Conservation (phyloP, 2,113 vertebrate genomes). For the Carettochelys insculpta region DNA sequence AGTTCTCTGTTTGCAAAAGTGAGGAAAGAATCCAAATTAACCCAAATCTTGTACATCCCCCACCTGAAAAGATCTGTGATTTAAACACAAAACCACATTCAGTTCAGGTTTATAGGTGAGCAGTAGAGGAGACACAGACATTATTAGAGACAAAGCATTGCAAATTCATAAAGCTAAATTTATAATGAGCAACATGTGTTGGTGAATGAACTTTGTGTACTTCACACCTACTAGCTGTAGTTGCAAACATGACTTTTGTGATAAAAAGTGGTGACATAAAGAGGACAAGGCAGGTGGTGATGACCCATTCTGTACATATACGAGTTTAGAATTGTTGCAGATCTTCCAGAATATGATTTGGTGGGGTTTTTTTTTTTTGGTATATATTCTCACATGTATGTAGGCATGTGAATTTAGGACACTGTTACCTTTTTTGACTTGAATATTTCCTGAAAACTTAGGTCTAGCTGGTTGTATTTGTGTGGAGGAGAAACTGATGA, state of each 20-base stretch:
- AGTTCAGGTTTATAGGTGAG: constrained; percentile 54
- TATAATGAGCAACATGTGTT: constrained; percentile 61
- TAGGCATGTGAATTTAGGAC: background rate
- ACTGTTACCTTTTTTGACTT: background rate
- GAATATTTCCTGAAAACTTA: background rate
- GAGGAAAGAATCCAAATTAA: background rate
- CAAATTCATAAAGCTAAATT: constrained; percentile 49
- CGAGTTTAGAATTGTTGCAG: background rate
- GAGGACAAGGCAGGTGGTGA: background rate
- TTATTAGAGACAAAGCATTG: constrained; percentile 46
- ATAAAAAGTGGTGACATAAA: constrained; percentile 25
- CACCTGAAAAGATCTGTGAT: background rate
- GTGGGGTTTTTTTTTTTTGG: background rate
- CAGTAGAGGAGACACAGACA: constrained; percentile 32
- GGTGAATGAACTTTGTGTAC: constrained; percentile 49
- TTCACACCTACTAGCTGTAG: too few species aligned
- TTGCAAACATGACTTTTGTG: background rate
- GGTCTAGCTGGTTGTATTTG: background rate
- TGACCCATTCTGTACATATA: background rate
- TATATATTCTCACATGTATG: fast-evolving
- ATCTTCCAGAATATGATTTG: background rate
- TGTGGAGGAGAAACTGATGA: background rate
- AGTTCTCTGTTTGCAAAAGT: background rate
- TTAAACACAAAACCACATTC: background rate
- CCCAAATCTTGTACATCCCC: fast-evolving